phyloP scores from a whole-genome alignment of 2,888 invertebrate species.

The Tachina grossa region DNA sequence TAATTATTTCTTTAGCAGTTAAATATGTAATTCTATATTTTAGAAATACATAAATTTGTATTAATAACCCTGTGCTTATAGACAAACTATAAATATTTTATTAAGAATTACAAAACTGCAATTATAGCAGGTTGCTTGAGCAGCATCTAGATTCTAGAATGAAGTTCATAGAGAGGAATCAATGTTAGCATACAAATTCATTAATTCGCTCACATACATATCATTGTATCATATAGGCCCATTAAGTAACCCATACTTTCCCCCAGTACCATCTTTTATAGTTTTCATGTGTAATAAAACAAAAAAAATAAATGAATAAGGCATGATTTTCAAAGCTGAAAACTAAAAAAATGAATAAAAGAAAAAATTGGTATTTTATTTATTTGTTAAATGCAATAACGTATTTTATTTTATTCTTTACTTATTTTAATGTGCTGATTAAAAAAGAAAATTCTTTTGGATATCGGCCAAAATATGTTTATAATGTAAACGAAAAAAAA shows the following conservation, averaged over 20 bases:
- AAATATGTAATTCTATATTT: too few relatives aligned
- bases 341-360: slow-evolving; percentile 51
- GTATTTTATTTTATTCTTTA: slow-evolving; percentile 38
- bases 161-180: too few relatives aligned
- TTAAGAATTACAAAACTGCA: too few relatives aligned
- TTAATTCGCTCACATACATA: background rate
- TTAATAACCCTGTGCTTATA: too few relatives aligned
- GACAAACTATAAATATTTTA: too few relatives aligned
- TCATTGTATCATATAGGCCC: background rate
- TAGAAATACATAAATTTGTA: too few relatives aligned
- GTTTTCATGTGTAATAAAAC: slow-evolving; percentile 57
- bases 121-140: too few relatives aligned
- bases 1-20: too few relatives aligned
- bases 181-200: too few relatives aligned
- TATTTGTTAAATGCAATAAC: slow-evolving; percentile 52
- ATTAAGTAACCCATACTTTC: slow-evolving; percentile 14
- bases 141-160: too few relatives aligned
- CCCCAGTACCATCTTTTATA: slow-evolving; percentile 42
- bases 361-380: slow-evolving; percentile 50
- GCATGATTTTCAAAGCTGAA: slow-evolving; percentile 57
- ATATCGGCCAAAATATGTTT: slow-evolving; percentile 81
- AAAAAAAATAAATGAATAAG: slow-evolving; percentile 53
- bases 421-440: slow-evolving; percentile 77
- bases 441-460: slow-evolving; percentile 80
- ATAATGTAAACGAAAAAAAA: slow-evolving; percentile 49